These are phyloP conservation scores for Drosophila guanche DNA, from an alignment of 1,140 invertebrate species.

Conservation along the genomic window DNA sequence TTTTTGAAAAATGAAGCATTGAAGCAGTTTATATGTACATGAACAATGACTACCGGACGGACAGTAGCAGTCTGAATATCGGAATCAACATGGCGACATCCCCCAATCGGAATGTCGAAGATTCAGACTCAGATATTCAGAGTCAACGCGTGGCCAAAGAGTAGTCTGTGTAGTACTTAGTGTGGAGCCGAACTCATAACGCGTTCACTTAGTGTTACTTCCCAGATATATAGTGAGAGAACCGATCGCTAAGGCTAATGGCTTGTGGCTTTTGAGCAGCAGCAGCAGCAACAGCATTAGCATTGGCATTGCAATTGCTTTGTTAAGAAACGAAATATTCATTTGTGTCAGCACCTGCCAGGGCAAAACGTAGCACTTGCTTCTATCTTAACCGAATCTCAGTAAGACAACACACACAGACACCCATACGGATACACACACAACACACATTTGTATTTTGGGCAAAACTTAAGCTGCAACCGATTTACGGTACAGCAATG, in stretches of 20 bases:
- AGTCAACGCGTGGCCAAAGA: conserved; percentile 40
- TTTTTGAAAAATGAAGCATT: conserved; percentile 51
- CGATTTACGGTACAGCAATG: conserved; percentile 42
- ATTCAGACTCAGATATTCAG: background rate
- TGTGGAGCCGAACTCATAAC: conserved; percentile 27
- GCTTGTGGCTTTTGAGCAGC: background rate
- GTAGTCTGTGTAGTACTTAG: conserved; percentile 18
- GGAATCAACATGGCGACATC: too few relatives aligned
- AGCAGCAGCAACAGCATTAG: background rate
- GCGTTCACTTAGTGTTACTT: conserved; percentile 53
- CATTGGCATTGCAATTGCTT: conserved; percentile 36
- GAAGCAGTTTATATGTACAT: conserved; percentile 6
- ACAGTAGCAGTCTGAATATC: conserved; percentile 6
- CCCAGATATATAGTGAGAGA: conserved; percentile 41
- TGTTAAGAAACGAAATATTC: conserved; percentile 31
- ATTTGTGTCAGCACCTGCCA: conserved; percentile 48
- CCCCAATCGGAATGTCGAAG: background rate
- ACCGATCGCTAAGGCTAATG: conserved; percentile 25
- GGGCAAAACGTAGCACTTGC: conserved; percentile 39
- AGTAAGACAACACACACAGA: conserved; percentile 13
- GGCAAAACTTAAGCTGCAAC: conserved; percentile 51
- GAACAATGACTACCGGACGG: background rate
- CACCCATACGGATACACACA: conserved; percentile 13
- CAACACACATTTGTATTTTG: conserved; percentile 40
- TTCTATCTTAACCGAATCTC: conserved; percentile 36